Conservation (phyloP, 2,797 vertebrate genomes). For the Fistularia tabacaria region DNA sequence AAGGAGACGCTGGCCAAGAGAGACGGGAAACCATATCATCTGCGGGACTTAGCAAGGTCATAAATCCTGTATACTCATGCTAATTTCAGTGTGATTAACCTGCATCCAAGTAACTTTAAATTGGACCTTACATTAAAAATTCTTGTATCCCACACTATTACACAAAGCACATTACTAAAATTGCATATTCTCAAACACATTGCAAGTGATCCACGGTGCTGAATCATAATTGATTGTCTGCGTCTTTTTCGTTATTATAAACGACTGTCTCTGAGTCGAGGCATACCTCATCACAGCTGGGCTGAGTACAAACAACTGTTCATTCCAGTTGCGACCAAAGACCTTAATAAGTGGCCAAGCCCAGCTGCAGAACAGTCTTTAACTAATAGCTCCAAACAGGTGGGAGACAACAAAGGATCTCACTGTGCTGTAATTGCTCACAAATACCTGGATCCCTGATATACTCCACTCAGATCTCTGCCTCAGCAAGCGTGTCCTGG, state of each 20-base stretch:
- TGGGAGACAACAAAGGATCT: conserved; percentile 71
- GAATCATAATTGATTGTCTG: neutral
- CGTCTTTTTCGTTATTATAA: conserved; percentile 20
- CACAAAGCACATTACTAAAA: too few relatives aligned
- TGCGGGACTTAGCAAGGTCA: too few relatives aligned
- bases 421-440: conserved; percentile 62
- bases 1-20: too few relatives aligned
- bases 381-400: conserved; percentile 66
- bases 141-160: too few relatives aligned
- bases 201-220: too few relatives aligned
- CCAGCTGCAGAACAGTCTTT: conserved; percentile 56
- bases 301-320: conserved; percentile 38
- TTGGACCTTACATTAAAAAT: too few relatives aligned
- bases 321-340: conserved; percentile 45
- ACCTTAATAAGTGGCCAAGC: conserved; percentile 60
- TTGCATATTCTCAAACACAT: too few relatives aligned
- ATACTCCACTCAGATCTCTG: conserved; percentile 19
- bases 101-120: too few relatives aligned
- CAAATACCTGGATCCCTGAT: conserved; percentile 52
- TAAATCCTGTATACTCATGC: too few relatives aligned
- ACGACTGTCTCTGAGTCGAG: neutral
- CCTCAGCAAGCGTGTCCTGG: conserved; percentile 6
- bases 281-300: neutral
- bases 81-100: too few relatives aligned
- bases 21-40: too few relatives aligned